phyloP scores from a whole-genome alignment of 2,797 vertebrate genomes.

The Hybognathus amarus region DNA sequence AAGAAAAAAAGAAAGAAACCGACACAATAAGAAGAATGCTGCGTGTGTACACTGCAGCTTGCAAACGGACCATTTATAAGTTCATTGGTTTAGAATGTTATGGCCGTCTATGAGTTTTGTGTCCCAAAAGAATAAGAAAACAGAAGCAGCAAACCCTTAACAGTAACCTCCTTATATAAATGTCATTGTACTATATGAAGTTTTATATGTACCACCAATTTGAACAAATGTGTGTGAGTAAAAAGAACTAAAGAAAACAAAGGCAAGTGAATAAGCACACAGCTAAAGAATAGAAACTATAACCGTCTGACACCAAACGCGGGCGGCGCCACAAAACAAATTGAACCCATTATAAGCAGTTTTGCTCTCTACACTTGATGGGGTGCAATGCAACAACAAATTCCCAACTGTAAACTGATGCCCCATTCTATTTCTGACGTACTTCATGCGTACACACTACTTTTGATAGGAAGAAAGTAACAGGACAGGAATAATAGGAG shows the following conservation, averaged over 20 bases:
- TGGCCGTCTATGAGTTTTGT: background rate
- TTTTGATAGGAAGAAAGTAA: background rate
- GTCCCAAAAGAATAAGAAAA: slow-evolving; percentile 16
- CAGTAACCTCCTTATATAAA: background rate
- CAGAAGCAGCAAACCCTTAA: background rate
- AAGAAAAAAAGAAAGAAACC: background rate
- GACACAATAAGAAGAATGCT: background rate
- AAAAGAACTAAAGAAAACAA: background rate
- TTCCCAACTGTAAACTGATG: background rate
- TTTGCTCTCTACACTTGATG: no score
- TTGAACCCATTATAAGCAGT: background rate
- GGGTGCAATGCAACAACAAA: background rate
- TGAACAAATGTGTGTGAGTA: background rate
- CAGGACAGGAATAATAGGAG: no score
- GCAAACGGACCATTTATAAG: slow-evolving; percentile 45
- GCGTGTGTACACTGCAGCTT: slow-evolving; percentile 28
- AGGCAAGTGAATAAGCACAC: background rate
- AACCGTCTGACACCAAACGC: background rate
- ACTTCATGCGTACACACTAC: background rate
- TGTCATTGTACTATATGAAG: background rate
- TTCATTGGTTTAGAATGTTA: slow-evolving; percentile 17
- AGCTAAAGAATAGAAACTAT: background rate
- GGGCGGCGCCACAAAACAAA: background rate
- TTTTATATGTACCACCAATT: slow-evolving; percentile 5
- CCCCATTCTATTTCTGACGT: background rate